Conservation (phyloP, 2,797 vertebrate species). For the Enteromius afrohamiltoni region DNA sequence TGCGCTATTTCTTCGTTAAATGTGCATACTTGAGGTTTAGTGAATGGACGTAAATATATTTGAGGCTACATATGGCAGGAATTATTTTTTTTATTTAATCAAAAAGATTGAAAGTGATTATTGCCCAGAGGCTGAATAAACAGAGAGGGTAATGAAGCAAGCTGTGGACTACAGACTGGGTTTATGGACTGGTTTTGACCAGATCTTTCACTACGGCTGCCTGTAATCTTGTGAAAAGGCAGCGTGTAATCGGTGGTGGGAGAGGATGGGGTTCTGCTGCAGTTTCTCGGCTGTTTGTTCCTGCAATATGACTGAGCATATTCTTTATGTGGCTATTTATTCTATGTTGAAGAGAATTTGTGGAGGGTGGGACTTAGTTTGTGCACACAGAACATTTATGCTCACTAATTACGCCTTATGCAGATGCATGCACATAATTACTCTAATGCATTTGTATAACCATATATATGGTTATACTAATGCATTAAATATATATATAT, state of each 20-base stretch:
- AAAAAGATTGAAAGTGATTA: constrained; percentile 9
- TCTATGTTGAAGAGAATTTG: constrained; percentile 3
- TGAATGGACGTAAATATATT: neutral
- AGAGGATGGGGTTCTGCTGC: constrained; percentile 17
- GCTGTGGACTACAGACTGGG: neutral
- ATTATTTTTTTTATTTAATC: neutral
- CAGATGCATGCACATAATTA: constrained; percentile 18
- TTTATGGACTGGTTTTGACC: constrained; percentile 27
- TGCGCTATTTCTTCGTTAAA: neutral
- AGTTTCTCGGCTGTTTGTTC: neutral
- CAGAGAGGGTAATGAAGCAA: constrained; percentile 1
- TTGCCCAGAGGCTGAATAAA: neutral
- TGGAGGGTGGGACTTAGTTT: neutral
- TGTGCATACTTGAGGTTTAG: neutral
- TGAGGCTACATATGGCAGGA: neutral
- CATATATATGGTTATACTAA: too few relatives aligned
- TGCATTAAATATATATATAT: too few relatives aligned
- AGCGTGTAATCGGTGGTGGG: constrained; percentile 4
- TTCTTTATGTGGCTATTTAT: neutral
- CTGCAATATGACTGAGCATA: constrained; percentile 24
- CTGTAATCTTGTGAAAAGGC: constrained; percentile 49
- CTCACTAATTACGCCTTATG: neutral
- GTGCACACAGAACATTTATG: neutral
- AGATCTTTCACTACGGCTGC: constrained; percentile 12
- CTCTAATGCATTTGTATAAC: neutral